A percentile compares a stretch with the other conserved stretches of the same genome.
phyloP scores from a whole-genome alignment of 2,888 invertebrate genomes.

The Steinernema scapterisci region DNA sequence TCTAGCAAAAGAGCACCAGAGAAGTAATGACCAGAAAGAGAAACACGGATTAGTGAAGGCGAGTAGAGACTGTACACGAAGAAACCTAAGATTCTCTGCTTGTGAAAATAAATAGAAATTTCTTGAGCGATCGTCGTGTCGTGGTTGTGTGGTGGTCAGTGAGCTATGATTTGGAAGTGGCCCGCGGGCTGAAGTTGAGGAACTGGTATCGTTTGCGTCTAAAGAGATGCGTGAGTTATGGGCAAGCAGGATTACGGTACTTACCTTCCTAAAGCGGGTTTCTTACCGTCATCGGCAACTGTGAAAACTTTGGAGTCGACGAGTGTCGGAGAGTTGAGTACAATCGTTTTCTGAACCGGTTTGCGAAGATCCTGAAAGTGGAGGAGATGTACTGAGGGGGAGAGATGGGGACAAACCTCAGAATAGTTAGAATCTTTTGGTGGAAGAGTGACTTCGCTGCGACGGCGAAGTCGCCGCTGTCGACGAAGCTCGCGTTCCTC shows the following conservation, averaged over 20 bases:
- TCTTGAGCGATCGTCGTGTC: conserved; percentile 19
- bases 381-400: neutral
- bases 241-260: neutral
- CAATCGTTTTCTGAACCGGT: conserved; percentile 9
- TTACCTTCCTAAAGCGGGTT: conserved; percentile 8
- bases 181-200: conserved; percentile 60
- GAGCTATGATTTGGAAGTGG: conserved; percentile 54
- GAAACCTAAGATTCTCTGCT: neutral
- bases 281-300: conserved; percentile 24
- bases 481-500: conserved; percentile 41
- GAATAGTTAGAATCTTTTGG: conserved; percentile 22
- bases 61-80: conserved; percentile 27
- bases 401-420: neutral
- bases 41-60: conserved; percentile 5
- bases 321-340: conserved; percentile 13
- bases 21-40: conserved; percentile 3
- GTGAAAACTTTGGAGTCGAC: conserved; percentile 22
- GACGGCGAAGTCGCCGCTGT: conserved; percentile 37
- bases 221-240: conserved; percentile 26
- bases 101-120: conserved; percentile 29
- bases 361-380: neutral
- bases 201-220: conserved; percentile 64
- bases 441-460: conserved; percentile 33
- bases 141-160: conserved; percentile 22
- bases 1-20: conserved; percentile 9